Base-by-base conservation (phyloP, 2,113 vertebrate species). In the Dendrocopos noguchii region DNA sequence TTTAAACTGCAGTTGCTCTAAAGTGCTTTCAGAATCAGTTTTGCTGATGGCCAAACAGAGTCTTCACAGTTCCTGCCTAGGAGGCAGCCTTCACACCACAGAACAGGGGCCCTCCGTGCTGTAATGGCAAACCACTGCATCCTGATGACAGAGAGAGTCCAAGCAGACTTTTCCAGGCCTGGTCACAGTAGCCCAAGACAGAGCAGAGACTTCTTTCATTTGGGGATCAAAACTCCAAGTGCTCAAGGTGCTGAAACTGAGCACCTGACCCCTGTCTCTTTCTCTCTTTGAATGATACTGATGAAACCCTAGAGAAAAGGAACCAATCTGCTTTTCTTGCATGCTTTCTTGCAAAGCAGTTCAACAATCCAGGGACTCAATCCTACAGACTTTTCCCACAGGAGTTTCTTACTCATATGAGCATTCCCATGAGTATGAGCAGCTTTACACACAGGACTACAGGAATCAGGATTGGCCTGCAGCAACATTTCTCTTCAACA, bases 401-500 rank as follows among this genome's bases (percentile, higher is more conserved):
- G 71, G 55, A 91, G 61, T 88, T 93, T 67, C 68, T 78, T 78
- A 89, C 59, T 89, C 52, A 1, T 15, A 47, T 10, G 65, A 94
- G 91, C 94, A 96, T 94, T 95, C 94, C 92, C 70, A 16, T 72
- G 73, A 93, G 72, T 63, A 56, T 80, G 81, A 94, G 79, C 77
- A 86, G 90, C 82, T 93, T 94, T 81, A 77, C 19, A 16, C 73
- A 84, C 80, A 91, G 39, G 24, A 80, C 90, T 67, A 50, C 88
- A 80, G 87, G 87, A 16, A 2, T 87, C 91, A 82, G 70, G 70
- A 72, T 31, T 56, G 70, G 70, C 70, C 70, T 12, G 5, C 33
- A 65, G 70, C 75, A 73, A 50, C 59, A 39, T 75, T 89, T 88
- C 39, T 81, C 47, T 78, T 88, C 68, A 72, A 50, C 52, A 55